Conservation (phyloP, 2,797 vertebrate genomes). For the Peromyscus nudipes region DNA sequence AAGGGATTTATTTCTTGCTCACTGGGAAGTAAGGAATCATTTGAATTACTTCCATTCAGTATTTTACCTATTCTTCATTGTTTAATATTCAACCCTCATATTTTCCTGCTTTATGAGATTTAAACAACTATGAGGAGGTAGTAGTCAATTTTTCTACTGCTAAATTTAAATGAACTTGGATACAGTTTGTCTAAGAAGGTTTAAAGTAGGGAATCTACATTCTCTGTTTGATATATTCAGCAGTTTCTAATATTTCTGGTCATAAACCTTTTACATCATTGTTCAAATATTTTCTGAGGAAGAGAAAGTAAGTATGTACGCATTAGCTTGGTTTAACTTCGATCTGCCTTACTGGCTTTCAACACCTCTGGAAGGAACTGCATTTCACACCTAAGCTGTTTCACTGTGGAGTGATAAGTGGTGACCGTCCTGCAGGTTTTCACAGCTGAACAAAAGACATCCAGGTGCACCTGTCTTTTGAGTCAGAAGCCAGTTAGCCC, state of each 20-base stretch:
- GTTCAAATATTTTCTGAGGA: conserved; percentile 18
- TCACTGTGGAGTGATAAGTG: conserved; percentile 49
- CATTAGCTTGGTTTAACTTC: conserved; percentile 50
- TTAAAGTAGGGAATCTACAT: background rate
- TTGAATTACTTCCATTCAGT: conserved; percentile 27
- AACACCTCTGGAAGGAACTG: conserved; percentile 12
- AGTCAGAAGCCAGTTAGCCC: conserved; percentile 55
- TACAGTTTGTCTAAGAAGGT: background rate
- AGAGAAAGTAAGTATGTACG: background rate
- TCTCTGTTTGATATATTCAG: background rate
- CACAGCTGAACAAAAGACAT: conserved; percentile 56
- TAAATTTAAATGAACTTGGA: conserved; percentile 23
- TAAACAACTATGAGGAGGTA: background rate
- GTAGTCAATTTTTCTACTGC: background rate
- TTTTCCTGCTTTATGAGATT: conserved; percentile 12
- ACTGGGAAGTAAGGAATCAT: background rate
- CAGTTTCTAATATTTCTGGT: background rate
- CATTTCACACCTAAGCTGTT: conserved; percentile 61
- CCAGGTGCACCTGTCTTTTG: conserved; percentile 66
- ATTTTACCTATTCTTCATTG: background rate
- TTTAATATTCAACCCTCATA: background rate
- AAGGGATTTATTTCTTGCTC: background rate
- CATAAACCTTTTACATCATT: conserved; percentile 34
- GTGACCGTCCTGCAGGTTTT: conserved; percentile 33
- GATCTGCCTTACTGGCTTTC: conserved; percentile 34